Base-by-base conservation (phyloP, 1,140 invertebrate genomes). In the Pseudomyrmex dendroicus region DNA sequence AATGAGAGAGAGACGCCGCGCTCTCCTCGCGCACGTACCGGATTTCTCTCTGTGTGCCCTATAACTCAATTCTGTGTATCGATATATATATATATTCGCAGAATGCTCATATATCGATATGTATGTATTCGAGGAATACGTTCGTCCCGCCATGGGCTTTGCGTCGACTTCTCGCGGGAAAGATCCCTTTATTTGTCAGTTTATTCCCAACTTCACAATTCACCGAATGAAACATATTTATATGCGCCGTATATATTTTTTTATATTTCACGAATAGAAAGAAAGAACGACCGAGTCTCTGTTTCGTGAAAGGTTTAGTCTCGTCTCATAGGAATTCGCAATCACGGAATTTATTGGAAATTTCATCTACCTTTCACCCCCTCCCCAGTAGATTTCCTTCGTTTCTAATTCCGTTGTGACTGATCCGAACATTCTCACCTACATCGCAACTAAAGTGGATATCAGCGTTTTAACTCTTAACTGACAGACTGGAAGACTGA, bases 41-140 rank as follows among this genome's bases (percentile, higher is more conserved):
- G 17, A 17, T 15, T 54, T 70, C 64, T 78, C 44, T 35, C 35
- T 35, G 35, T 35, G 7, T 5, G n/a, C 10, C 7, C 20, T 61
- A 22, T 61, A 80, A 80, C 44, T 80, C 52, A 68, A 78, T 78
- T 78, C n/a, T 25, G 20, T 25, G 20, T 35, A 50, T 78, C 76
- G 64, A 70, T 70, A 54, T 70, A 59, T 72, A 72, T 35, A 35
- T 35, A 35, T 70, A 70, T 72, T 70, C 22, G 15, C 57, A 25
- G 44, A 57, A 72, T 15, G 46, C 20, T 35, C 57, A 17, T 5
- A n/a, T 9, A 54, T 12, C 48, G 35, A 13, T 46, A 54, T 44
- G 44, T 35, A 7, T 35, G 35, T 35, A 35, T 35, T 35, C 35
- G 35, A 35, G 35, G 35, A 35, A n/a, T 48, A 61, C 66, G 17